Percentiles rank a stretch among this genome's conserved stretches.
phyloP scores from a whole-genome alignment of 2,797 vertebrate species.

The Thalassophryne amazonica region DNA sequence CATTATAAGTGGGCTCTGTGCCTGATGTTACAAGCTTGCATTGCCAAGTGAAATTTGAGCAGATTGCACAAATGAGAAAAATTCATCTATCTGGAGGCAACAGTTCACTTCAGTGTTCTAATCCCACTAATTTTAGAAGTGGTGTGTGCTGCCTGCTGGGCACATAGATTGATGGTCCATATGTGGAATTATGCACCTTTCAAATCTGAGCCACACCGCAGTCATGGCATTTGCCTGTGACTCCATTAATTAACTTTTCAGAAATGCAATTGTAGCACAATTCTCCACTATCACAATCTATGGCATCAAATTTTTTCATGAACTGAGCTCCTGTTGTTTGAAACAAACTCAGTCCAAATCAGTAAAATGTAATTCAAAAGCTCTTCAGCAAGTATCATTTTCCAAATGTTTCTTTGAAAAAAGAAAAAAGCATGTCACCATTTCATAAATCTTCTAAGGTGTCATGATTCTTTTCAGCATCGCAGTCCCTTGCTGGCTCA shows the following conservation, averaged over 20 bases:
- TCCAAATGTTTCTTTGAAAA: slow-evolving; percentile 39
- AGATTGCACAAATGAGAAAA: slow-evolving; percentile 67
- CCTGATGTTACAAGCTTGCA: slow-evolving; percentile 68
- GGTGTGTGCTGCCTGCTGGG: slow-evolving; percentile 46
- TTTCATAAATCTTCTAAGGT: slow-evolving; percentile 31
- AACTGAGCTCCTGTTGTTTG: too few relatives aligned
- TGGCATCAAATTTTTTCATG: slow-evolving; percentile 4
- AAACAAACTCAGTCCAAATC: background rate
- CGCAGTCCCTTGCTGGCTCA: slow-evolving; percentile 32
- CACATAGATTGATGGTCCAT: slow-evolving; percentile 55
- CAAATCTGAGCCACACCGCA: slow-evolving; percentile 8
- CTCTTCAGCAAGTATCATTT: slow-evolving; percentile 43
- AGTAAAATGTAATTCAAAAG: slow-evolving; percentile 25
- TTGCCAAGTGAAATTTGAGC: slow-evolving; percentile 65
- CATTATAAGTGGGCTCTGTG: slow-evolving; percentile 64
- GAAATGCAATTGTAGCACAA: slow-evolving; percentile 8
- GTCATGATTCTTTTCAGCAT: slow-evolving; percentile 32
- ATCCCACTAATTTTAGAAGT: slow-evolving; percentile 60
- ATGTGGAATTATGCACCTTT: slow-evolving; percentile 56
- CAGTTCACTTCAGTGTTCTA: slow-evolving; percentile 56
- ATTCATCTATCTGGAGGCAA: slow-evolving; percentile 60
- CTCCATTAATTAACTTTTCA: background rate
- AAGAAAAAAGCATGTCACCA: slow-evolving; percentile 34
- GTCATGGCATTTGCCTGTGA: slow-evolving; percentile 5
- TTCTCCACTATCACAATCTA: slow-evolving; percentile 7